These are phyloP conservation scores for Cephalopachus bancanus DNA, from an alignment of 2,797 vertebrate species.

Conservation along the genomic window DNA sequence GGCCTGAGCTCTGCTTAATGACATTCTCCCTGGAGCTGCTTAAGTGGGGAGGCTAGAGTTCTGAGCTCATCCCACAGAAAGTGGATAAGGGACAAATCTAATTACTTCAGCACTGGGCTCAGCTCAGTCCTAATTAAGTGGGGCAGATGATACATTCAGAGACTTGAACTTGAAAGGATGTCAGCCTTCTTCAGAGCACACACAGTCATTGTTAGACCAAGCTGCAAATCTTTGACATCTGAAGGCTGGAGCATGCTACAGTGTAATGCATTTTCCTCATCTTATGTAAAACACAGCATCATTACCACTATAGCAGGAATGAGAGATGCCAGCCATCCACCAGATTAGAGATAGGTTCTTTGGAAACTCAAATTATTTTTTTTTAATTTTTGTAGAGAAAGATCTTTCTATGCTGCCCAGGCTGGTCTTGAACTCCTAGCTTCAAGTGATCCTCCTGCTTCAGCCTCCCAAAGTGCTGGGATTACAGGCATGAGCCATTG, in stretches of 20 bases:
- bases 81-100: conserved; percentile 79
- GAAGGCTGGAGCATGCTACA: background rate
- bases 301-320: background rate
- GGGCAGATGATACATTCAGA: background rate
- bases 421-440: too few relatives aligned
- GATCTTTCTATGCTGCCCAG: too few relatives aligned
- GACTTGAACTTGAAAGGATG: conserved; percentile 33
- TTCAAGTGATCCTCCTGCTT: too few relatives aligned
- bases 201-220: background rate
- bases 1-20: conserved; percentile 66
- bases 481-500: too few relatives aligned
- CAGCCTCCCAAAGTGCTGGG: too few relatives aligned
- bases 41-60: conserved; percentile 79
- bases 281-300: conserved; percentile 25
- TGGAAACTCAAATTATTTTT: background rate
- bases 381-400: too few relatives aligned
- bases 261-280: background rate
- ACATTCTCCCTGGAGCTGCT: conserved; percentile 79
- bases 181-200: background rate
- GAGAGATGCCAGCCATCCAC: background rate
- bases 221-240: background rate
- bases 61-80: conserved; percentile 75
- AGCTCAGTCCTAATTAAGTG: conserved; percentile 37
- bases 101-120: conserved; percentile 67
- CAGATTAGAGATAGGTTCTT: background rate